A percentile compares a stretch with the other conserved stretches of the same genome.
These are phyloP conservation scores for Meleagris gallopavo DNA, from an alignment of 2,113 vertebrate genomes.

Conservation along the genomic window DNA sequence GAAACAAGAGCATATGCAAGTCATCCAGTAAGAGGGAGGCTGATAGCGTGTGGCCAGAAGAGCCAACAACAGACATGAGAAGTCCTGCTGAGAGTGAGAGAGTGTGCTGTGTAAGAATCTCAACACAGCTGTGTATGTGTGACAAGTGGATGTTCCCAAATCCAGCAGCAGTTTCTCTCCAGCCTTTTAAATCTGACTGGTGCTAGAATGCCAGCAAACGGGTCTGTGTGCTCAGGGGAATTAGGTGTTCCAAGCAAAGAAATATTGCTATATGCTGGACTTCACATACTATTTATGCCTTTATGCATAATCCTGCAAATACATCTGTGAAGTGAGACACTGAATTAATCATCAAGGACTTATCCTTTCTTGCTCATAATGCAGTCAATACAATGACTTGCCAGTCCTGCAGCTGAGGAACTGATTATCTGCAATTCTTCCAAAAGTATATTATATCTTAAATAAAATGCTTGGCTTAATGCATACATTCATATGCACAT, in stretches of 20 bases:
- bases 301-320: neutral
- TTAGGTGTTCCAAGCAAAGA: neutral
- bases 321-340: neutral
- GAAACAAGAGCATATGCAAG: neutral
- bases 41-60: rapidly evolving
- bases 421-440: neutral
- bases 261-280: neutral
- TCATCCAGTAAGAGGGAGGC: neutral
- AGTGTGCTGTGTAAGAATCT: neutral
- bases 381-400: neutral
- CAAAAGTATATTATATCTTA: neutral
- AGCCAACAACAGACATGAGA: neutral
- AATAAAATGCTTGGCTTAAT: neutral
- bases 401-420: neutral
- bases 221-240: rapidly evolving
- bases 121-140: neutral
- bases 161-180: neutral
- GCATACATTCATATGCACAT: neutral
- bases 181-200: neutral
- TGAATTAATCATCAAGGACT: neutral
- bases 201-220: neutral
- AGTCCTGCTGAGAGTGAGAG: neutral
- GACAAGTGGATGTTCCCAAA: neutral
- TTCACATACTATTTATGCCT: neutral
- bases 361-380: neutral